These are phyloP conservation scores for Xylota segnis DNA, from an alignment of 2,888 invertebrate genomes.

Conservation along the genomic window DNA sequence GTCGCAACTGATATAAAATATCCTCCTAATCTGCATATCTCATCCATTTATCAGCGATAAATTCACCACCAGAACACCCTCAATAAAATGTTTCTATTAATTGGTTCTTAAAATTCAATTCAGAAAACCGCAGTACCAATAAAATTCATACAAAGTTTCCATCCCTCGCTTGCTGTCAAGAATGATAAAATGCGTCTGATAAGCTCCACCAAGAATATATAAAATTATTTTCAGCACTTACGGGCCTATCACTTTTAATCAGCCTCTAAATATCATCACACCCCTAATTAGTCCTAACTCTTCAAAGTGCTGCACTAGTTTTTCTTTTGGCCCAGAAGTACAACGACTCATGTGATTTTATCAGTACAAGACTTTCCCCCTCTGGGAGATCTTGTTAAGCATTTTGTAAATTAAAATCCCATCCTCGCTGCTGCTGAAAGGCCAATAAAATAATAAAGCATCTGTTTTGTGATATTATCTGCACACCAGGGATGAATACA, in stretches of 20 bases:
- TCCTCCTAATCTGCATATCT: conserved; percentile 1
- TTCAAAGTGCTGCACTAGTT: neutral
- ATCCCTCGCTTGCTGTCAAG: neutral
- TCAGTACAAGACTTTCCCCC: conserved; percentile 29
- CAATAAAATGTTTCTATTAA: conserved; percentile 1
- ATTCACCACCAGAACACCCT: neutral
- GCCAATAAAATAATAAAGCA: conserved; percentile 74
- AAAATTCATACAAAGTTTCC: neutral
- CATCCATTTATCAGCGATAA: conserved; percentile 21
- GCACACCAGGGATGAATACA: conserved; percentile 22
- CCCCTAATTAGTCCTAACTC: conserved; percentile 53
- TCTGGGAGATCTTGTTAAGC: conserved; percentile 17
- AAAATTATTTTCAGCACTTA: conserved; percentile 27
- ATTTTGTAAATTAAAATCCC: conserved; percentile 64
- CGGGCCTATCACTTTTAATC: conserved; percentile 28
- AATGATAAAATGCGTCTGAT: conserved; percentile 6
- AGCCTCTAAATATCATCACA: conserved; percentile 43
- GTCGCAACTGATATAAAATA: neutral
- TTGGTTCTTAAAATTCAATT: conserved; percentile 27
- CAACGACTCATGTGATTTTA: conserved; percentile 38
- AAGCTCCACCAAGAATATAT: neutral
- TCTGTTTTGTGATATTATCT: conserved; percentile 70
- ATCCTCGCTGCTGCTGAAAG: conserved; percentile 1
- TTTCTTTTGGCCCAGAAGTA: neutral
- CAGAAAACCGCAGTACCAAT: neutral